Base-by-base conservation (phyloP, 2,888 invertebrate species). In the Ennomos quercinarius region DNA sequence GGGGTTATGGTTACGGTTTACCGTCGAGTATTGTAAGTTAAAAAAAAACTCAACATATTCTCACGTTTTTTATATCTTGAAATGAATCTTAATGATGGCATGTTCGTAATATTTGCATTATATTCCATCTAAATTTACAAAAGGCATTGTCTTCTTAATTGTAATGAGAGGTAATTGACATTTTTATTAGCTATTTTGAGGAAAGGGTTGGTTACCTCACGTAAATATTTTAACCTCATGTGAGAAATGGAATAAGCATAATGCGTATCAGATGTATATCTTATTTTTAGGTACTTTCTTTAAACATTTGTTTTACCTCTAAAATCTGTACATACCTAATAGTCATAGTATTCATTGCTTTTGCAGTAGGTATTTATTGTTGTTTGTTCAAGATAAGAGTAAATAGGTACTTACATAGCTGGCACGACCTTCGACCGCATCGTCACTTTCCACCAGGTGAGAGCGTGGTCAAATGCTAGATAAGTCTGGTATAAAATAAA, bases 91-190 rank as follows among this genome's bases (percentile, higher is more conserved):
- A 60, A 57, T 60, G 36, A 53, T 45, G 42, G 38, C 49, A 54
- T 52, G 47, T 50, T 43, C 41, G 49, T 50, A 50, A 47, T 57
- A 65, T 61, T 54, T 59, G 43, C 59, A 62, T 60, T 53, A 27
- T 54, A 51, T 42, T 35, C 42, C 46, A 40, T 46, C 42, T 44
- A 60, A 38, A 54, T 41, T 9, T 38, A 50, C 43, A 57, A 45
- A 35, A 46, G 52, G 55, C 36, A 61, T 61, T 59, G 60, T 57
- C 52, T 43, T 62, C 52, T 11, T 53, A 17, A 10, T 49, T 58
- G 10, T 57, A 63, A 54, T 57, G 13, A 49, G 48, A 57, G 51
- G 58, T 56, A 59, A 62, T 57, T 60, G 66, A 63, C 61, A 61
- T 51, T 57, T 57, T 47, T 35, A 57, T 61, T 46, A 47, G 10